Conservation (phyloP, 30 jellyfish, hydroid and myxozoan genomes). For the Cassiopea andromeda region DNA sequence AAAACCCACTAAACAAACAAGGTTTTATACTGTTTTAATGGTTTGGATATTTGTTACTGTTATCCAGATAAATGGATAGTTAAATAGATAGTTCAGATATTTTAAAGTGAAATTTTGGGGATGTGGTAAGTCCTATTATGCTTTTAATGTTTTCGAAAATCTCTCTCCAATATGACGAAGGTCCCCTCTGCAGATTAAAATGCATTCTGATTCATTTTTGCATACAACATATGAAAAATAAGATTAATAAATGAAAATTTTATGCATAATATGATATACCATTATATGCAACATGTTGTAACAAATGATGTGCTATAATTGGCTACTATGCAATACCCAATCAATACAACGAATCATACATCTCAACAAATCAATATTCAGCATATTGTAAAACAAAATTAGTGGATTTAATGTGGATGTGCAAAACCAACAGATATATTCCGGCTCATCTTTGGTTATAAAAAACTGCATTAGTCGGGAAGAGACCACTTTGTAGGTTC, state of each 20-base stretch:
- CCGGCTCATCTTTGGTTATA: not conserved
- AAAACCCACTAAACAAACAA: no score
- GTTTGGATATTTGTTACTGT: no score
- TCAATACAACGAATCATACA: no score
- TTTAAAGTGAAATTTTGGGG: no score
- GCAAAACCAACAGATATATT: not conserved
- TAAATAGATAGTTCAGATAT: no score
- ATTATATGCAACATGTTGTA: not conserved
- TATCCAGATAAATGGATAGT: no score
- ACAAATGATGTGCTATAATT: not conserved
- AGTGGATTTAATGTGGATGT: not conserved
- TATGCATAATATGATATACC: not conserved
- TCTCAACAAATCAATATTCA: not conserved
- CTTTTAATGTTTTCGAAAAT: no score
- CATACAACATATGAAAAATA: not conserved
- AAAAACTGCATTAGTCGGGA: conserved; percentile 11
- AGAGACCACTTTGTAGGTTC: conserved; percentile 1
- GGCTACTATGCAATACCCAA: not conserved
- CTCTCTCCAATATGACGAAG: no score
- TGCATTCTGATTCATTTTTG: not conserved
- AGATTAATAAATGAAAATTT: not conserved
- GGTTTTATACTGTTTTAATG: no score
- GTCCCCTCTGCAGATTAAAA: no score
- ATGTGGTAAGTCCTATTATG: no score
- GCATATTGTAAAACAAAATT: not conserved